Evolutionary conservation across 2,113 vertebrate genomes (phyloP).

Genomic region (Porphyrio hochstetteri): DNA sequence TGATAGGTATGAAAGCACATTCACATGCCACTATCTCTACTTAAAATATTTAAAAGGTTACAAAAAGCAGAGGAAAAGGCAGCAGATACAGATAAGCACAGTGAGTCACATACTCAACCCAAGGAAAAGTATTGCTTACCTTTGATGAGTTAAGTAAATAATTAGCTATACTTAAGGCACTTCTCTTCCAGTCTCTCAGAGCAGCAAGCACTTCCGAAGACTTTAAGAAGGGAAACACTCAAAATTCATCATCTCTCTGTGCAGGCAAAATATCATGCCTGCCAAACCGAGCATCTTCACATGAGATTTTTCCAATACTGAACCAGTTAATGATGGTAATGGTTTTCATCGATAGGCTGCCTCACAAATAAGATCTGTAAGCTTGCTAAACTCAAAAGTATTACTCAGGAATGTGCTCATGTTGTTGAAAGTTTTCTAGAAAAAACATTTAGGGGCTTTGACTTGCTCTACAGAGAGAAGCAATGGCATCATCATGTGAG

Average conservation of each 20-base stretch:
- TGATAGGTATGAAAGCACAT: background rate
- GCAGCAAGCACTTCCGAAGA: background rate
- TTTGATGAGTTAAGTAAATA: slow-evolving; percentile 55
- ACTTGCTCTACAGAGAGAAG: background rate
- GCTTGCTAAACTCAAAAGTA: background rate
- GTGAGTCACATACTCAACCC: slow-evolving; percentile 25
- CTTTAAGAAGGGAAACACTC: background rate
- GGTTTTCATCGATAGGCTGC: background rate
- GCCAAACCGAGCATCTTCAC: background rate
- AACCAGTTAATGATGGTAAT: background rate
- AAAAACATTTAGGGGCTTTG: background rate
- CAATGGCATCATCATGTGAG: background rate
- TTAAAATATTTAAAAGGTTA: slow-evolving; percentile 8
- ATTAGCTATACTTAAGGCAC: slow-evolving; percentile 14
- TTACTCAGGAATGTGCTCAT: background rate
- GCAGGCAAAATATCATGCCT: background rate
- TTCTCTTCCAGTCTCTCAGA: background rate
- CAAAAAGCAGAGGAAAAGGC: background rate
- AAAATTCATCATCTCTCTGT: background rate
- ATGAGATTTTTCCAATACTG: background rate
- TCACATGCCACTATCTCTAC: background rate
- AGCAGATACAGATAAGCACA: slow-evolving; percentile 5
- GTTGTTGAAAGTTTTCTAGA: background rate
- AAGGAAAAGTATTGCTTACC: slow-evolving; percentile 13
- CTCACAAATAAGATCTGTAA: background rate